Base-by-base conservation (phyloP, 2,888 invertebrate genomes). In the Anaspis maculata region DNA sequence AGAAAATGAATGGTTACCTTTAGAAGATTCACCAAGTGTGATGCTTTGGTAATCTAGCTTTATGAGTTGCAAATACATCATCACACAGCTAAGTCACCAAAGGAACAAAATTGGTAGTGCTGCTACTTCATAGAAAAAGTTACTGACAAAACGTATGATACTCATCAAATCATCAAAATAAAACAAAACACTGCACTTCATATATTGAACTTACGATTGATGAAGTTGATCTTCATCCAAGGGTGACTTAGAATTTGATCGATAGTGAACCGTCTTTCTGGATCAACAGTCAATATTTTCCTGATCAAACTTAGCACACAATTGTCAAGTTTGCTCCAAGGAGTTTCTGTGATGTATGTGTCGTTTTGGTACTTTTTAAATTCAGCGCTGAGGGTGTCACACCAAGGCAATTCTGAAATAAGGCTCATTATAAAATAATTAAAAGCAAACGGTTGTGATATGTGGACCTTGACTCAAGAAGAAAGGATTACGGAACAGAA, bases 11-110 rank as follows among this genome's bases (percentile, higher is more conserved):
- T n/a, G n/a, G n/a, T n/a, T n/a, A n/a, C n/a, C n/a, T n/a, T n/a
- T n/a, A n/a, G n/a, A n/a, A n/a, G n/a, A n/a, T n/a, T n/a, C 10
- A 26, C 45, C 35, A 54, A 60, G 64, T 66, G 72, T 73, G 71
- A 70, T 85, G 83, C 85, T 86, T 86, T 87, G 87, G 87, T 86
- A 86, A 86, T 84, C 82, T 86, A 87, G 86, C 87, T 87, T 86
- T 86, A 87, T 86, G 86, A 83, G 66, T 59, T 68, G 62, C 66
- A 61, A n/a, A n/a, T n/a, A 67, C 67, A 65, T 73, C 73, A 77
- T 83, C 84, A 85, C 78, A 78, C 79, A 82, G 85, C 86, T 83
- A 83, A 79, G 83, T 81, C 78, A 80, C 86, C 87, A 87, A 87
- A 87, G 87, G 67, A 73, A 70, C 36, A 36, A 30, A 74, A 79